Base-by-base conservation (phyloP, 1,140 invertebrate genomes). In the Sinonovacula constricta region DNA sequence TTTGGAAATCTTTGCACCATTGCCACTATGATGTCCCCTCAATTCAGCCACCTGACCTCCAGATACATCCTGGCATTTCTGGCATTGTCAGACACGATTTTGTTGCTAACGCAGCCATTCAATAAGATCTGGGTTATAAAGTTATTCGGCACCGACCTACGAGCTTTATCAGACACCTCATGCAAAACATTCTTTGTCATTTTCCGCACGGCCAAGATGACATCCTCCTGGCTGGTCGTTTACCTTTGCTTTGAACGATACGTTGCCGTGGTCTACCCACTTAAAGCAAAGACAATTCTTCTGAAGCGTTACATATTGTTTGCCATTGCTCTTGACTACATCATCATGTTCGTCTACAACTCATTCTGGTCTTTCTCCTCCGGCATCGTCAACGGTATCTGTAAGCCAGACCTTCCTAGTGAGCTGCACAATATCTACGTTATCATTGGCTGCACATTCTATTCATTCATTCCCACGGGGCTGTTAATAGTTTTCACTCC, bases 181-280 rank as follows among this genome's bases (percentile, higher is more conserved):
- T 87, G 85, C 49, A 83, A 84, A 39, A 30, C 79, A 2, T 87
- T 85, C 56, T 87, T 84, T 53, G 79, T 81, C 31, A 56, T 83
- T 26, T 86, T 74, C 34, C 69, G 80, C 15, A 82, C 82, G 2
- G 68, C 81, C 24, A 87, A 87, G 81, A 84, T 85, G 81, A 75
- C 82, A 14, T 87, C 86, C 15, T 85, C 86, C 0, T 87, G 86
- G 83, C 77, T 86, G 26, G 82, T 87, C 7, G 81, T 86, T 3
- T 67, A 79, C 22, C 57, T 87, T n/a, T 79, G 81, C 62, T 59
- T 85, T 24, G 86, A 87, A 59, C 65, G 86, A 49, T 85, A 85
- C 53, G 24, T 86, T 2, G 86, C 83, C 54, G 82, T 87, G 0
- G 79, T 79, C 53, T 84, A 85, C 36, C 86, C 86, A 14, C 53